phyloP scores from a whole-genome alignment of 1,140 invertebrate genomes.

The Periplaneta americana region DNA sequence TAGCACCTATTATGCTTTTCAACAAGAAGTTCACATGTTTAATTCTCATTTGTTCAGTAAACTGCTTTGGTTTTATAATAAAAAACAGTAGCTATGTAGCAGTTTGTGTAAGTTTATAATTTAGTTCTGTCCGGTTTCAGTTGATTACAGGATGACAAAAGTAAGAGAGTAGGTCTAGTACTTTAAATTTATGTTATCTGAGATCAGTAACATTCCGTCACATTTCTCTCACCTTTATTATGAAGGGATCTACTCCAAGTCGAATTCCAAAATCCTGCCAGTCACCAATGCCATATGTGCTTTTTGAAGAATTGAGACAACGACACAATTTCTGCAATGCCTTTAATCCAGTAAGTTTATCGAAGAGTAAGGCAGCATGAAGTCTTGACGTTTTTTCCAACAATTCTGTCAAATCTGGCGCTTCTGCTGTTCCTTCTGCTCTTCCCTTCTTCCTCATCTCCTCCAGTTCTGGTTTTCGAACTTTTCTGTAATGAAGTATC shows the following conservation, averaged over 20 bases:
- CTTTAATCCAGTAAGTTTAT: neutral
- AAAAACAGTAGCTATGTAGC: too few relatives aligned
- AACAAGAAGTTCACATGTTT: too few relatives aligned
- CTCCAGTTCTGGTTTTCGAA: neutral
- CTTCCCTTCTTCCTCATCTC: neutral
- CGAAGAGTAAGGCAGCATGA: neutral
- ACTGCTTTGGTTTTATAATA: too few relatives aligned
- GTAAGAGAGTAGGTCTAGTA: too few relatives aligned
- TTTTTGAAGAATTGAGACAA: neutral
- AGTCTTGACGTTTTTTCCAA: neutral
- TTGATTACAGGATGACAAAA: too few relatives aligned
- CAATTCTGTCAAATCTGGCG: neutral
- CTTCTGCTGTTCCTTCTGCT: neutral
- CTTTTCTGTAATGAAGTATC: neutral
- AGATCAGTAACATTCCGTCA: too few relatives aligned
- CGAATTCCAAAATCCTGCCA: neutral
- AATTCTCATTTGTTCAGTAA: too few relatives aligned
- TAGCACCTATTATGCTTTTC: too few relatives aligned
- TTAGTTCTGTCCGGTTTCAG: too few relatives aligned
- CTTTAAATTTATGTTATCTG: too few relatives aligned
- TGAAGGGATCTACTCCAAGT: neutral
- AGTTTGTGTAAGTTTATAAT: too few relatives aligned
- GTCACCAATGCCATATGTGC: neutral
- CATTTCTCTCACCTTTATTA: neutral
- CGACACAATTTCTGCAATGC: neutral